These are phyloP conservation scores for Phalloptychus januarius DNA, from an alignment of 2,797 vertebrate species.

Conservation along the genomic window DNA sequence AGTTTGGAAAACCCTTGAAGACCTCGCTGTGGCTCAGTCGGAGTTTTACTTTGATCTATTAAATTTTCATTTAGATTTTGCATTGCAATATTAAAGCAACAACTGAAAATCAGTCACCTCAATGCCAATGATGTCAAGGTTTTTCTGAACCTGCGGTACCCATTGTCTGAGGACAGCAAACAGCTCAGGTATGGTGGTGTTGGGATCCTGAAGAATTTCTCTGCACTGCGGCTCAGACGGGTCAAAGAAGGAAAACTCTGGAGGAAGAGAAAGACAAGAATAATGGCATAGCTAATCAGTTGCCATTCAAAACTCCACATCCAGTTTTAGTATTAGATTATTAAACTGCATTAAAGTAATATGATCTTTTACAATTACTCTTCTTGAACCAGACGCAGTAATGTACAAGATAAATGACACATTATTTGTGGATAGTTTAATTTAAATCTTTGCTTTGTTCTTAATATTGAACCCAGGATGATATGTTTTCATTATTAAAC, in stretches of 20 bases:
- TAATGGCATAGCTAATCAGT: not conserved
- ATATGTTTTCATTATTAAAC: not conserved
- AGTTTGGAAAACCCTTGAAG: too few relatives aligned
- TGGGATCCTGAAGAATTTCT: slow-evolving; percentile 89
- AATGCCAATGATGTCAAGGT: slow-evolving; percentile 91
- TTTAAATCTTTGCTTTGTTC: not conserved
- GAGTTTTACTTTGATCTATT: not conserved
- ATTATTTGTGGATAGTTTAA: not conserved
- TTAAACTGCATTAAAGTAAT: not conserved
- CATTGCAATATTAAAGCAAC: not conserved
- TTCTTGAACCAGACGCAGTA: not conserved
- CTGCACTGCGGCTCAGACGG: slow-evolving; percentile 92
- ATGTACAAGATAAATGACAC: not conserved
- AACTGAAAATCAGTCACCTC: slow-evolving; percentile 81
- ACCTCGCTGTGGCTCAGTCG: not conserved
- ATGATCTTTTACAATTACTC: not conserved
- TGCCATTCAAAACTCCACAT: not conserved
- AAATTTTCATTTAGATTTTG: slow-evolving; percentile 6
- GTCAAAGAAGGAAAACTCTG: slow-evolving; percentile 98
- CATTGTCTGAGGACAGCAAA: slow-evolving; percentile 97
- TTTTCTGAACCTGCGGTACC: slow-evolving; percentile 98
- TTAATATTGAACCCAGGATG: not conserved
- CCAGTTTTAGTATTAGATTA: not conserved
- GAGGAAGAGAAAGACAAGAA: slow-evolving; percentile 11
- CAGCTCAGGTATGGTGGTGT: slow-evolving; percentile 92